These are phyloP conservation scores for Platygyra sinensis DNA, from an alignment of 64 coral and sea anemone species.

Conservation along the genomic window DNA sequence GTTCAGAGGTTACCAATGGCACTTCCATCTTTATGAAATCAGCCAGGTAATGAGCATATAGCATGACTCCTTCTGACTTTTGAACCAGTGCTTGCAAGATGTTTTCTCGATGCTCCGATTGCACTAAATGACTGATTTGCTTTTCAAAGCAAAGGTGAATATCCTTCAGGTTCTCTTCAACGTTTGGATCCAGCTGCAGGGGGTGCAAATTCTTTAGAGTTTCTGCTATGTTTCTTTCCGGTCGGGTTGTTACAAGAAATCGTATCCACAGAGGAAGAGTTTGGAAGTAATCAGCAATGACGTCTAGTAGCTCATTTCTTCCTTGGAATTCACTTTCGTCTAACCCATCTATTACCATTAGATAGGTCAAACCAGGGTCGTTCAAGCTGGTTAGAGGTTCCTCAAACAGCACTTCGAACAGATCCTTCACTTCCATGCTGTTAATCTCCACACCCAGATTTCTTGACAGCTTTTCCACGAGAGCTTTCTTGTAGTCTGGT, in stretches of 20 bases:
- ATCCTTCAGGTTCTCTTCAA: background rate
- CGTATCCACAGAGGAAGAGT: conserved; percentile 14
- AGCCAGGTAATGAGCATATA: too few relatives aligned
- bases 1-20: too few relatives aligned
- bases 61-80: too few relatives aligned
- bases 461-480: conserved; percentile 45
- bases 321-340: conserved; percentile 23
- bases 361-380: background rate
- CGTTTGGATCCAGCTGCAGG: background rate
- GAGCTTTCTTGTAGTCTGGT: conserved; percentile 38
- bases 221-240: conserved; percentile 2
- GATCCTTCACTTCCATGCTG: conserved; percentile 47
- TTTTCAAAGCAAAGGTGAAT: too few relatives aligned
- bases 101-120: too few relatives aligned
- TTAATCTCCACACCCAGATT: conserved; percentile 21
- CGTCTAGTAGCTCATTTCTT: conserved; percentile 9
- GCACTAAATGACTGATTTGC: too few relatives aligned
- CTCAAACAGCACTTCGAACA: conserved; percentile 56
- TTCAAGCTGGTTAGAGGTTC: conserved; percentile 4
- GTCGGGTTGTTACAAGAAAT: conserved; percentile 49
- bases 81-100: too few relatives aligned
- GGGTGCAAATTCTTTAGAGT: background rate
- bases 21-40: too few relatives aligned
- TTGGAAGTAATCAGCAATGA: conserved; percentile 12
- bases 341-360: conserved; percentile 46